Percentiles rank a stretch among this genome's conserved stretches.
Evolutionary conservation across 92 coral and sea anemone genomes (phyloP).

Genomic region (Porites lobata): DNA sequence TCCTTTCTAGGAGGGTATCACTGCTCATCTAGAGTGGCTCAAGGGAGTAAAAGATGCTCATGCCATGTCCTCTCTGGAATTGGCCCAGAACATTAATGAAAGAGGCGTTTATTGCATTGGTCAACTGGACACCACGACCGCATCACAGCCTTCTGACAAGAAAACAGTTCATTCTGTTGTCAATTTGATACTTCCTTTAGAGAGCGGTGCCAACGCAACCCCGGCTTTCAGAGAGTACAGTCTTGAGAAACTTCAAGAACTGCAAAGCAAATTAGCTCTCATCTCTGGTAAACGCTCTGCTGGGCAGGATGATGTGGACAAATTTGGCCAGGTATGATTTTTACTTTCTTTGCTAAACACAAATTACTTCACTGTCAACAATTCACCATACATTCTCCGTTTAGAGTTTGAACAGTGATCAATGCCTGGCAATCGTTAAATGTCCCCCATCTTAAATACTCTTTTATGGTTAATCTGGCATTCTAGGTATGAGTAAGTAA

Average conservation of each 20-base stretch:
- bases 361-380: too few relatives aligned
- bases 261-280: constrained; percentile 82
- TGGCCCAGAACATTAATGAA: constrained; percentile 81
- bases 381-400: too few relatives aligned
- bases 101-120: constrained; percentile 78
- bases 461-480: too few relatives aligned
- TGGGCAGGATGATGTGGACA: constrained; percentile 74
- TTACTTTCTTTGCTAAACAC: too few relatives aligned
- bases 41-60: constrained; percentile 80
- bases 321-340: constrained; percentile 28
- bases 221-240: constrained; percentile 38
- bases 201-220: not conserved
- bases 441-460: too few relatives aligned
- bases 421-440: too few relatives aligned
- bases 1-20: constrained; percentile 42
- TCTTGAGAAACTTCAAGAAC: constrained; percentile 76
- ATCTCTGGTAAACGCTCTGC: constrained; percentile 74
- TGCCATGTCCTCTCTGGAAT: constrained; percentile 84
- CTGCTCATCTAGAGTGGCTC: constrained; percentile 77
- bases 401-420: too few relatives aligned
- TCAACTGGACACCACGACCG: constrained; percentile 20
- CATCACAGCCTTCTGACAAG: constrained; percentile 13
- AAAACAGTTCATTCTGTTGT: constrained; percentile 37
- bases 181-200: constrained; percentile 7
- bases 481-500: too few relatives aligned